Evolutionary conservation across 1,140 invertebrate genomes (phyloP).

Genomic region (Manduca sexta): DNA sequence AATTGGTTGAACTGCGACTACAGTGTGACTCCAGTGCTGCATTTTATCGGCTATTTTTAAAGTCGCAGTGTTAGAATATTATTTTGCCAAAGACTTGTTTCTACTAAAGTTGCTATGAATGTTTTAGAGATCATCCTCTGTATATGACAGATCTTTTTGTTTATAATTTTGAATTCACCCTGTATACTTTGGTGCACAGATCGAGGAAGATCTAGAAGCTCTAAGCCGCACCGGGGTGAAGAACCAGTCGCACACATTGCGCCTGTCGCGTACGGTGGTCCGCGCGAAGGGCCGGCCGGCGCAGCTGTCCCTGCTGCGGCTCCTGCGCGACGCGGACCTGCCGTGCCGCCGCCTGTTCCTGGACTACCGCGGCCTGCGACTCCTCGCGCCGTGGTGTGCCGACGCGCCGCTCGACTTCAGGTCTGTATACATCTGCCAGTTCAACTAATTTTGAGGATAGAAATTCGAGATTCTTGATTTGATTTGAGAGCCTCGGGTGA

Average conservation of each 20-base stretch:
- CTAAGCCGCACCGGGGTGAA: conserved; percentile 84
- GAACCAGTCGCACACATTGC: conserved; percentile 91
- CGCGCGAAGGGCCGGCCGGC: conserved; percentile 87
- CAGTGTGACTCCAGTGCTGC: no score
- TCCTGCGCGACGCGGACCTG: conserved; percentile 83
- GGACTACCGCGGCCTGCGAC: conserved; percentile 93
- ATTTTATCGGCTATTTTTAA: no score
- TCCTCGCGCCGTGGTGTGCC: conserved; percentile 94
- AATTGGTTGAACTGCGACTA: no score
- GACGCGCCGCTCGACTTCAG: conserved; percentile 77
- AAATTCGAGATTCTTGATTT: no score
- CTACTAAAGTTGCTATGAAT: no score
- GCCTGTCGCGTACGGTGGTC: conserved; percentile 92
- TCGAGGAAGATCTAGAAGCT: conserved; percentile 86
- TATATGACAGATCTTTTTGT: no score
- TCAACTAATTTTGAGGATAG: no score
- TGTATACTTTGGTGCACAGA: conserved; percentile 62
- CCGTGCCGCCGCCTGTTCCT: conserved; percentile 91
- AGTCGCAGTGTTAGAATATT: no score
- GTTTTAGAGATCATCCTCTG: no score
- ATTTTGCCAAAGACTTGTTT: no score
- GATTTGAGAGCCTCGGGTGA: no score
- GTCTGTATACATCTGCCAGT: conserved; percentile 40
- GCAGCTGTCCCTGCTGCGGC: conserved; percentile 79
- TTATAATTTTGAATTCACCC: neutral